Evolutionary conservation across 2,113 vertebrate genomes (phyloP).

Genomic region (Anthoscopus minutus): DNA sequence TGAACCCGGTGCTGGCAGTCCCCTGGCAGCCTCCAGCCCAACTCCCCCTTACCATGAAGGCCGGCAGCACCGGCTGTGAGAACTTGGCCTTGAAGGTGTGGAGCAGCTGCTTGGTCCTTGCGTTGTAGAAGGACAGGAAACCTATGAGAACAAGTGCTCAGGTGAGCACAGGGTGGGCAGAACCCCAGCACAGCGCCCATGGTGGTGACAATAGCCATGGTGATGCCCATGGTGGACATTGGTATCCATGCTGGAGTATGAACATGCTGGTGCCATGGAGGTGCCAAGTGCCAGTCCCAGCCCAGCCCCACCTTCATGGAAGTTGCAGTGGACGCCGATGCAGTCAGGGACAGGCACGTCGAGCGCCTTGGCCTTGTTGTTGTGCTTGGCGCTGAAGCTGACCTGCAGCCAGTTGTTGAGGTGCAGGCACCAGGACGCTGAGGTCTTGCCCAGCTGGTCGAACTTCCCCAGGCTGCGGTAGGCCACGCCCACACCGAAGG

Average conservation of each 20-base stretch:
- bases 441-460: slow-evolving; percentile 89
- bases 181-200: accelerated
- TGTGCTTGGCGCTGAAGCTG: slow-evolving; percentile 94
- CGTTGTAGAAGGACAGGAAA: slow-evolving; percentile 89
- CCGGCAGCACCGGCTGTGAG: slow-evolving; percentile 87
- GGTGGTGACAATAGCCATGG: not conserved
- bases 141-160: slow-evolving; percentile 75
- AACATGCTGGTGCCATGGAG: not conserved
- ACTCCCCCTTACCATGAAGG: slow-evolving; percentile 79
- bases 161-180: not conserved
- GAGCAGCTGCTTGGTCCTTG: slow-evolving; percentile 85
- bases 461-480: slow-evolving; percentile 90
- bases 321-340: slow-evolving; percentile 90
- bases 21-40: not conserved
- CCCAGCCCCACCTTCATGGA: slow-evolving; percentile 80
- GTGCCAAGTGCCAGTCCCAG: not conserved
- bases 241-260: too few relatives aligned
- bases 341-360: slow-evolving; percentile 85
- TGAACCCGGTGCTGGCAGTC: accelerated
- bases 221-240: not conserved
- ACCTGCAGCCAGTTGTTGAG: slow-evolving; percentile 97
- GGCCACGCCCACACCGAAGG: slow-evolving; percentile 85
- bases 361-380: slow-evolving; percentile 91
- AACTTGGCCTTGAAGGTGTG: slow-evolving; percentile 92
- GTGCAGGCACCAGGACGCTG: slow-evolving; percentile 91